These are phyloP conservation scores for Trissonchulus sp. DNA, from an alignment of 2,888 invertebrate genomes.

Conservation along the genomic window DNA sequence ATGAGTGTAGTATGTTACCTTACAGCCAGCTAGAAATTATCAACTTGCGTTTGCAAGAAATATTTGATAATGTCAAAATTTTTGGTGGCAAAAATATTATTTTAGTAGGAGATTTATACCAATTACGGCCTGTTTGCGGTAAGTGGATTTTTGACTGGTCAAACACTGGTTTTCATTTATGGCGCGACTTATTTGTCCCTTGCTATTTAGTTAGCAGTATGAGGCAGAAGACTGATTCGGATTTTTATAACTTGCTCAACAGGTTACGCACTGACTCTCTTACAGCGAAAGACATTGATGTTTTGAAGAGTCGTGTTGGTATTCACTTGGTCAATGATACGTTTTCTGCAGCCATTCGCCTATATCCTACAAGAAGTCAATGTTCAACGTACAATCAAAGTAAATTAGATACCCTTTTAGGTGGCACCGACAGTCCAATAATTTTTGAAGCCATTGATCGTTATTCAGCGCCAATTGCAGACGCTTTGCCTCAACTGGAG, in stretches of 20 bases:
- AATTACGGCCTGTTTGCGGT: constrained; percentile 11
- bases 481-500: neutral
- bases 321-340: neutral
- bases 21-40: neutral
- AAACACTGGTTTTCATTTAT: neutral
- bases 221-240: neutral
- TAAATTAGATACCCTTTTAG: neutral
- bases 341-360: neutral
- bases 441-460: constrained; percentile 6
- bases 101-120: constrained; percentile 1
- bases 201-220: neutral
- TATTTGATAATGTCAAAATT: neutral
- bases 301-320: neutral
- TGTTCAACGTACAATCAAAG: neutral
- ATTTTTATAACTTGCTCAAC: neutral
- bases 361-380: constrained; percentile 10
- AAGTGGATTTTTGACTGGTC: neutral
- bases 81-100: neutral
- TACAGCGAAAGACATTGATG: neutral
- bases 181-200: constrained; percentile 5
- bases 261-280: neutral
- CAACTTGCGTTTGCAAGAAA: constrained; percentile 15
- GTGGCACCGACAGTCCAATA: neutral
- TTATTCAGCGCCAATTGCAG: neutral
- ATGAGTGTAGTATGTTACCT: constrained; percentile 20